Evolutionary conservation across 2,888 invertebrate genomes (phyloP).

Genomic region (Maniola hyperantus): DNA sequence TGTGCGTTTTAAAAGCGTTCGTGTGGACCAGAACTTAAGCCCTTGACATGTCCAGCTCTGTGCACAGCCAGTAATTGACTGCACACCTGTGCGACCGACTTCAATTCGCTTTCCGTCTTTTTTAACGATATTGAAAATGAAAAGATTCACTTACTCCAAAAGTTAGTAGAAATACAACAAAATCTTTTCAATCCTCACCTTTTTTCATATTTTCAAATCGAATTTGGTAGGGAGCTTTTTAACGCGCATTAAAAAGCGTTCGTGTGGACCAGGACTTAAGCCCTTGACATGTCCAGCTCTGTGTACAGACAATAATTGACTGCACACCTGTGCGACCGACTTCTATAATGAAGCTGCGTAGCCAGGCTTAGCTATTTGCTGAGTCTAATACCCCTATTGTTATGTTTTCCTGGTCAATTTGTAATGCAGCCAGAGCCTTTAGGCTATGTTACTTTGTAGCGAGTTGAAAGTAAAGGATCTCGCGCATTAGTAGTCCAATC

Average conservation of each 20-base stretch:
- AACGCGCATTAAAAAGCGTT: too few relatives aligned
- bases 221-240: too few relatives aligned
- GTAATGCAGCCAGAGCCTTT: constrained; percentile 15
- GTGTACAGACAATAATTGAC: constrained; percentile 33
- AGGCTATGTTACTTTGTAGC: not conserved
- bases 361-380: constrained; percentile 18
- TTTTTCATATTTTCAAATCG: too few relatives aligned
- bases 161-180: too few relatives aligned
- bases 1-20: too few relatives aligned
- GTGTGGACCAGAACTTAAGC: constrained; percentile 7
- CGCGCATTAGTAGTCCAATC: not conserved
- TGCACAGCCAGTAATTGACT: constrained; percentile 32
- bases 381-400: constrained; percentile 30
- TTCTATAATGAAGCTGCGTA: constrained; percentile 38
- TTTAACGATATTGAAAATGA: too few relatives aligned
- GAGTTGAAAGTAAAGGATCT: not conserved
- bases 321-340: constrained; percentile 44
- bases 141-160: too few relatives aligned
- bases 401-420: constrained; percentile 32
- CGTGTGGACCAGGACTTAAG: constrained; percentile 2
- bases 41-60: constrained; percentile 40
- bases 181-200: too few relatives aligned
- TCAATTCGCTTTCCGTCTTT: constrained; percentile 1
- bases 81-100: constrained; percentile 45
- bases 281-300: constrained; percentile 40